phyloP scores from a whole-genome alignment of 2,888 invertebrate species.

The Sarcophaga carnaria region DNA sequence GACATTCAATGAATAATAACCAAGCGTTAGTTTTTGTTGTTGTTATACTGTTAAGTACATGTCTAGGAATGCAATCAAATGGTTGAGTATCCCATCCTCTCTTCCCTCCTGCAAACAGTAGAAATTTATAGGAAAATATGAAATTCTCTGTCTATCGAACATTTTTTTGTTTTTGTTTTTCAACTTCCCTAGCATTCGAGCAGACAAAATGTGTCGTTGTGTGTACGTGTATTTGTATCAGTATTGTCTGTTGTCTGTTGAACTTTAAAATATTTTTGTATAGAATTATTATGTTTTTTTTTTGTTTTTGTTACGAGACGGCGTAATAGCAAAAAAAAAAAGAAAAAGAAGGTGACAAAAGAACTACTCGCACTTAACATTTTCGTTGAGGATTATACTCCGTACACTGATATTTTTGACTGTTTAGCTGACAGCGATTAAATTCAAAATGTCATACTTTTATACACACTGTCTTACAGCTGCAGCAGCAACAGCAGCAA shows the following conservation, averaged over 20 bases:
- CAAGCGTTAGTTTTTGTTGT: background rate
- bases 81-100: too few species aligned
- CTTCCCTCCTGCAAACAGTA: too few species aligned
- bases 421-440: slow-evolving; percentile 52
- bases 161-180: too few species aligned
- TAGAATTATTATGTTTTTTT: slow-evolving; percentile 13
- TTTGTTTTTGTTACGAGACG: background rate
- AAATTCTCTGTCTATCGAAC: background rate
- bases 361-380: slow-evolving; percentile 12
- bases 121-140: slow-evolving; percentile 13
- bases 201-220: too few species aligned
- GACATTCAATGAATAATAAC: slow-evolving; percentile 11
- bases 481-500: background rate
- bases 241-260: background rate
- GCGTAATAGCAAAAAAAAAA: background rate
- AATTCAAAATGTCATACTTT: slow-evolving; percentile 47
- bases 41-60: too few species aligned
- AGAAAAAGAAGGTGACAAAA: slow-evolving; percentile 45
- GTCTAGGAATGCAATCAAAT: too few species aligned
- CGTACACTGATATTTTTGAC: slow-evolving; percentile 12
- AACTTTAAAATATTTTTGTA: slow-evolving; percentile 30
- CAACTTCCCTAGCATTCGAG: too few species aligned
- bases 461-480: background rate
- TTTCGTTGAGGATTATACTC: slow-evolving; percentile 45
- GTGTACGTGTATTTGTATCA: too few species aligned